Evolutionary conservation across 1,140 invertebrate genomes (phyloP), one percentile per base, ranked within the genome.

Genomic region (Calliphora vicina): DNA sequence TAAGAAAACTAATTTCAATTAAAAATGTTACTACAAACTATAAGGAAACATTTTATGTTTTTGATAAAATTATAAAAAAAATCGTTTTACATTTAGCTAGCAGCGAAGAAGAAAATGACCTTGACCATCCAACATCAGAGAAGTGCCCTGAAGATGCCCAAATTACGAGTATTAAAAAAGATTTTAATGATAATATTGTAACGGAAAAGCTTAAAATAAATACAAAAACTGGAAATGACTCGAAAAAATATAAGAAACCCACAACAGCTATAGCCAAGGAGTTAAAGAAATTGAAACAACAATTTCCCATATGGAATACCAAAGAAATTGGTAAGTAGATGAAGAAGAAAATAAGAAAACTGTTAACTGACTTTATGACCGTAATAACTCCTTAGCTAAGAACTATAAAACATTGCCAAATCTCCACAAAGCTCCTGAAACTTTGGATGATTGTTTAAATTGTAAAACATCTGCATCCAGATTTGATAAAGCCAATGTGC

Each of bases 271-370:
- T 80, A 43, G 74, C 29, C 3, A 82, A 82, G 26, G 82, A 82
- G 42, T 57, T 82, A 23, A 61, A 72, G 35, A 82, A 82, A 78
- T 76, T 78, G 35, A 83, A 83, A 78, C 45, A 83, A 23, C n/a
- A 67, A n/a, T 80, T 81, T 35, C 83, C 83, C 1, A 50, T 83
- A 45, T 83, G 83, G 83, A 83, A 83, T 45, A 81, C 83, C 12
- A 81, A 67, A 76, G 83, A 84, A 26, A 13, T 82, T 23, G 73
- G 80, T 84, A 80, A 78, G 43, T 9, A 50, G 10, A 0, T 23
- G 8, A 23, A 25, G n/a, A 17, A 50, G 12, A 25, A 42, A 84
- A 82, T 27, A 17, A 50, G 20, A 25, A 20, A 83, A n/a, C n/a
- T n/a, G n/a, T 20, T 43, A 12, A 45, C 45, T 13, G 6, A 5